A percentile compares a stretch with the other conserved stretches of the same genome.
phyloP scores from a whole-genome alignment of 2,113 vertebrate genomes.

The Argyrosomus japonicus region DNA sequence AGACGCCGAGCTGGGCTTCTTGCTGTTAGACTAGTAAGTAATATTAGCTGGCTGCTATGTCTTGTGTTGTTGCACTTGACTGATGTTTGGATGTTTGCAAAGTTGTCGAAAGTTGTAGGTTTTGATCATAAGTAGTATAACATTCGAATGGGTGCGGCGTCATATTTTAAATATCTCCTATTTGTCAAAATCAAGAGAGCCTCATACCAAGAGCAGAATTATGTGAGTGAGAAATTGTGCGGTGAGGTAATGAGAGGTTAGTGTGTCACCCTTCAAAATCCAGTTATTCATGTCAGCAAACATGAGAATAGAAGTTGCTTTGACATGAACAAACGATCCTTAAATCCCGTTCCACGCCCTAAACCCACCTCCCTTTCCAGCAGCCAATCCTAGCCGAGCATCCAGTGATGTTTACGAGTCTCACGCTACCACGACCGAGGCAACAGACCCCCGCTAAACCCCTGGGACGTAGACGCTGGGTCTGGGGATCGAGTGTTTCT shows the following conservation, averaged over 20 bases:
- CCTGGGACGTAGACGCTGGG: constrained; percentile 39
- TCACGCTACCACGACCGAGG: constrained; percentile 40
- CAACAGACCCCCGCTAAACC: constrained; percentile 11
- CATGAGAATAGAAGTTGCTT: constrained; percentile 58
- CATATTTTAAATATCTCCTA: background rate
- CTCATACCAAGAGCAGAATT: background rate
- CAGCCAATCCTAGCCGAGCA: constrained; percentile 64
- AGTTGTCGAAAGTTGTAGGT: too few relatives aligned
- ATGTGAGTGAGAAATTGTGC: background rate
- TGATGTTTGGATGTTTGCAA: background rate
- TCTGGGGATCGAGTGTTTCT: constrained; percentile 64
- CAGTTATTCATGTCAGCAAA: constrained; percentile 57
- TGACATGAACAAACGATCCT: constrained; percentile 52
- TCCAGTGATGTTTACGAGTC: constrained; percentile 60
- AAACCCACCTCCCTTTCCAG: constrained; percentile 52
- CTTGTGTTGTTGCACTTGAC: constrained; percentile 3
- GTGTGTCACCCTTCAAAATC: constrained; percentile 22
- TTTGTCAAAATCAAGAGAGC: background rate
- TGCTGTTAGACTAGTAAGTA: too few relatives aligned
- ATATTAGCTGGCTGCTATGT: too few relatives aligned
- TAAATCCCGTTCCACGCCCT: constrained; percentile 45
- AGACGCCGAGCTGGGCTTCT: too few relatives aligned
- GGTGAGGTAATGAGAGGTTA: constrained; percentile 37
- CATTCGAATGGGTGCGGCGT: background rate
- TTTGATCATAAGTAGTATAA: too few relatives aligned